Evolutionary conservation across 2,888 invertebrate genomes (phyloP), one percentile per base, ranked within the genome.

Genomic region (Drosophila borborema): DNA sequence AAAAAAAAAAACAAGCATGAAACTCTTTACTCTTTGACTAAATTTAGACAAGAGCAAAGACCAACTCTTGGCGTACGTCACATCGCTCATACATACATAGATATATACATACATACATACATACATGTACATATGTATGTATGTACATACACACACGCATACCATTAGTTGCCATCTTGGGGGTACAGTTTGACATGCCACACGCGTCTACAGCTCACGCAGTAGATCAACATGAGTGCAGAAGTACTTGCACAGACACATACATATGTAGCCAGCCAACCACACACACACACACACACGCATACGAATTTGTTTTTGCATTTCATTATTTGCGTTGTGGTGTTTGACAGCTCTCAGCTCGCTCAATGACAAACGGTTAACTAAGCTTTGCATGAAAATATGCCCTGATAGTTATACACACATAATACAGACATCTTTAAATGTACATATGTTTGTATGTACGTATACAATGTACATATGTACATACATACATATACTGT

Each of bases 31-130:
- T 72, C 69, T 64, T 72, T 69, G 66, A 72, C 80, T 83, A 85
- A 77, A 79, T 80, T 76, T 83, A 85, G 82, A 80, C 67, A 69
- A 51, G 62, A 54, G 54, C 76, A 79, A 70, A 70, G 85, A 82
- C 72, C 85, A 81, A 72, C 62, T 70, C 75, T 66, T 62, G 49
- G 62, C 64, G 67, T 82, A 81, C 82, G 88, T 82, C 87, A 86
- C 59, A 51, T 48, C 43, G 41, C 51, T 28, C 43, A 53, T 62
- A 66, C 14, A 5, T 36, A 55, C 40, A 46, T 36, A 46, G n/a
- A 28, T 36, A 48, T 43, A 38, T 59, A 28, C 43, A 53, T 62
- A 66, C 14, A 5, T 36, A 55, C 40, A 46, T 41, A 46, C 28
- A 28, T n/a, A n/a, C n/a, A n/a, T n/a, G n/a, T n/a, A n/a, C n/a